phyloP scores from a whole-genome alignment of 2,797 vertebrate species.

The Hypotaenidia okinawae region DNA sequence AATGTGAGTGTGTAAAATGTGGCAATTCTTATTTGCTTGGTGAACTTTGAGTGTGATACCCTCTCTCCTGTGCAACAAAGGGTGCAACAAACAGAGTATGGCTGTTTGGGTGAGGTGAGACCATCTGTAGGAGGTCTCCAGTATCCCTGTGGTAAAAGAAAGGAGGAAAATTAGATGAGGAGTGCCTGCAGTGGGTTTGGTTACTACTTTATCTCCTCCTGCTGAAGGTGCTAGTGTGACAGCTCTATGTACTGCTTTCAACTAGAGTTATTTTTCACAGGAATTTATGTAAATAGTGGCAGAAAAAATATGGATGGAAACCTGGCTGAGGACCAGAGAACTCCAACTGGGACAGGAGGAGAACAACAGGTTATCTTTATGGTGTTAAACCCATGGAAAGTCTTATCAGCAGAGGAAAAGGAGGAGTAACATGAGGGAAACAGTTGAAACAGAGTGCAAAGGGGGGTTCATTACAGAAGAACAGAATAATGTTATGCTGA shows the following conservation, averaged over 20 bases:
- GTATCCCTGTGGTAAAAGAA: neutral
- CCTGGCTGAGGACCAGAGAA: neutral
- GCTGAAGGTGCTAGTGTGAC: neutral
- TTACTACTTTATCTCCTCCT: neutral
- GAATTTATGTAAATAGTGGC: neutral
- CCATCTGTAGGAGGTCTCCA: neutral
- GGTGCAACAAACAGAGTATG: neutral
- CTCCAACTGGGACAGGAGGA: neutral
- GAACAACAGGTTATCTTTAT: neutral
- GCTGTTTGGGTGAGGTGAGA: neutral
- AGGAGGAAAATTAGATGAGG: neutral
- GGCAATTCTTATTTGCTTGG: neutral
- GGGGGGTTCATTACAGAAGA: neutral
- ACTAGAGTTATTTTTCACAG: neutral
- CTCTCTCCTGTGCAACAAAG: neutral
- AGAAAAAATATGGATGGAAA: neutral
- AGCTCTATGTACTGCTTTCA: neutral
- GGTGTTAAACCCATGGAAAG: neutral
- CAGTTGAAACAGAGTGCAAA: neutral
- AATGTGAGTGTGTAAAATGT: neutral
- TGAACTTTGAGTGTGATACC: neutral
- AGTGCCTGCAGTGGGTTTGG: neutral
- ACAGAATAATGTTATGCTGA: neutral
- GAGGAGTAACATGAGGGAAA: neutral
- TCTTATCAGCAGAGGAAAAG: neutral